Evolutionary conservation across 2,797 vertebrate genomes (phyloP), one percentile per base, ranked within the genome.

Genomic region (Anguilla marmorata): DNA sequence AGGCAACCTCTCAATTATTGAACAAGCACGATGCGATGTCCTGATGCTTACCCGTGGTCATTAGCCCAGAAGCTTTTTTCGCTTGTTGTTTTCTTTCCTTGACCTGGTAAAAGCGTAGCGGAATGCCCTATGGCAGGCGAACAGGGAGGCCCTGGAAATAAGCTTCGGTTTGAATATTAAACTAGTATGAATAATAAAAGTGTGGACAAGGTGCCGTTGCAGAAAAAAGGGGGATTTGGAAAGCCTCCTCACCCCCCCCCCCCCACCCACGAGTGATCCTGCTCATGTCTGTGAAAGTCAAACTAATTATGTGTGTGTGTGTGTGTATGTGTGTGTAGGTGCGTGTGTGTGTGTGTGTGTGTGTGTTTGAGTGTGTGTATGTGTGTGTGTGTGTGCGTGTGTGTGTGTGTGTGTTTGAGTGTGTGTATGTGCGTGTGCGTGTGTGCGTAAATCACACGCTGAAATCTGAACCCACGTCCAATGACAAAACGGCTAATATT

Each of bases 1-100:
- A 30, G 45, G n/a, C 37, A 80, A 54, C 24, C 41, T 85, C 83
- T 50, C 21, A 16, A 6, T 85, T 66, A 19, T 85, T 88, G 45
- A 33, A 74, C 86, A 58, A 52, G 76, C 60, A 8, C 5, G n/a
- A 66, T 66, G 60, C 0, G 0, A 79, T 45, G 33, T 45, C 37
- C 33, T 16, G 45, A 45, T 19, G 16, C 74, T 21, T 19, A 7
- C 37, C 74, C 30, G 33, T 45, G 7, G 7, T 41, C 37, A 45
- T 41, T 24, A 79, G 16, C 19, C 6, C 19, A 24, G 19, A 79
- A 21, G 37, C 33, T 74, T 33, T 74, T 37, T 37, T 37, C 37
- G 12, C 1, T 12, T 37, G 69, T 37, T 11, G 11, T 56, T 56
- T 56, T 74, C 12, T 60, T 76, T 30, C 21, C 80, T 63, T 63